These are phyloP conservation scores for Scelioninae gen. 1 DNA, from an alignment of 2,888 invertebrate genomes.

Conservation along the genomic window DNA sequence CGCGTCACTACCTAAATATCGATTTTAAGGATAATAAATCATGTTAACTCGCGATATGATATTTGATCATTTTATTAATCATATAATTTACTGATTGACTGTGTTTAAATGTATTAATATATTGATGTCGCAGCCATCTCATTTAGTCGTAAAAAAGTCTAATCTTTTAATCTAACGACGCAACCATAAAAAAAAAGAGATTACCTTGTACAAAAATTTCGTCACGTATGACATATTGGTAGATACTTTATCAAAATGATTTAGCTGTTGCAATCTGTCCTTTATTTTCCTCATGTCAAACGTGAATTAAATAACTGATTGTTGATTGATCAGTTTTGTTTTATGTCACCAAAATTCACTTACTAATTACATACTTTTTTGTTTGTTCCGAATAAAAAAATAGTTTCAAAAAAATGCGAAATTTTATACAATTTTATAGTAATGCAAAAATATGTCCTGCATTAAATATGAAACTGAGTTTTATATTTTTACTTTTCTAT, in stretches of 20 bases:
- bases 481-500: too few relatives aligned
- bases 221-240: background rate
- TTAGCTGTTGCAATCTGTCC: background rate
- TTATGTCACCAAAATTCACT: background rate
- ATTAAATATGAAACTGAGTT: too few relatives aligned
- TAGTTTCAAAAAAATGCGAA: too few relatives aligned
- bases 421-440: too few relatives aligned
- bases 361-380: background rate
- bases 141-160: too few relatives aligned
- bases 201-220: background rate
- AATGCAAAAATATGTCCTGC: too few relatives aligned
- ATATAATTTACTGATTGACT: background rate
- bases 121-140: background rate
- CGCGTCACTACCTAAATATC: background rate
- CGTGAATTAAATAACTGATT: background rate
- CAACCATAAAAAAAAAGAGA: too few relatives aligned
- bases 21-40: conserved; percentile 6
- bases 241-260: background rate
- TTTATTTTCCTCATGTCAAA: background rate
- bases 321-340: background rate
- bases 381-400: too few relatives aligned
- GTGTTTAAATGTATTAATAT: background rate
- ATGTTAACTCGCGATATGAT: conserved; percentile 5
- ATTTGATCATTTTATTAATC: conserved; percentile 17
- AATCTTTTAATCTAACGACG: background rate